Conservation (phyloP, 2,888 invertebrate species). For the Papilio protenor region DNA sequence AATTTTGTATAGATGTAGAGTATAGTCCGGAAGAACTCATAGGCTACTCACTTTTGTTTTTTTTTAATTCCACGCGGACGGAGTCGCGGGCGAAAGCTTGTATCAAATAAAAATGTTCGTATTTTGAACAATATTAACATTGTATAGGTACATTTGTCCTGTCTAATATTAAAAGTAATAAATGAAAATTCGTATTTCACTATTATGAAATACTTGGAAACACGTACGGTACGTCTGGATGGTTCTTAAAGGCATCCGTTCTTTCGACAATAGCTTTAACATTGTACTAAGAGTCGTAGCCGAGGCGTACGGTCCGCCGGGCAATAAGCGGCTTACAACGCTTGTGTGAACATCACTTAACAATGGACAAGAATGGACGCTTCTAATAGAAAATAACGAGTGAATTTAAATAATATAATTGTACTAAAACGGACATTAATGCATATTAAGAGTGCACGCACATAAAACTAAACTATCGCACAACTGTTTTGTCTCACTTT, state of each 20-base stretch:
- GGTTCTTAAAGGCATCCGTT: conserved; percentile 36
- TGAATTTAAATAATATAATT: conserved; percentile 19
- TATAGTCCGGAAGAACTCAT: no score
- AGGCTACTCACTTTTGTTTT: no score
- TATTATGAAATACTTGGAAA: conserved; percentile 7
- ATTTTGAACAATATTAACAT: no score
- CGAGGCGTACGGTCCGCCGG: conserved; percentile 15
- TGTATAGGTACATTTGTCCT: no score
- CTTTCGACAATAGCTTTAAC: conserved; percentile 32
- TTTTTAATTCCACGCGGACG: no score
- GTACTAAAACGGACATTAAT: no score
- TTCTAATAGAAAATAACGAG: conserved; percentile 12
- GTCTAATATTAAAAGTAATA: background rate
- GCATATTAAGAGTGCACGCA: no score
- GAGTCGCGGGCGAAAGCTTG: no score
- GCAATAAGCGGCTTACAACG: conserved; percentile 36
- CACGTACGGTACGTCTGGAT: conserved; percentile 26
- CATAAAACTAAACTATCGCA: no score
- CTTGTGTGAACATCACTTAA: conserved; percentile 29
- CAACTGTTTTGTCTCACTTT: no score
- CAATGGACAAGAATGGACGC: conserved; percentile 19
- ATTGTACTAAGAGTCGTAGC: conserved; percentile 4
- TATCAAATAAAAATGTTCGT: no score
- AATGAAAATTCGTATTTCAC: background rate
- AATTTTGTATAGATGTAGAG: no score